Percentiles rank a stretch among this genome's conserved stretches.
These are phyloP conservation scores for Sesamia nonagrioides DNA, from an alignment of 1,140 invertebrate species.

Conservation along the genomic window DNA sequence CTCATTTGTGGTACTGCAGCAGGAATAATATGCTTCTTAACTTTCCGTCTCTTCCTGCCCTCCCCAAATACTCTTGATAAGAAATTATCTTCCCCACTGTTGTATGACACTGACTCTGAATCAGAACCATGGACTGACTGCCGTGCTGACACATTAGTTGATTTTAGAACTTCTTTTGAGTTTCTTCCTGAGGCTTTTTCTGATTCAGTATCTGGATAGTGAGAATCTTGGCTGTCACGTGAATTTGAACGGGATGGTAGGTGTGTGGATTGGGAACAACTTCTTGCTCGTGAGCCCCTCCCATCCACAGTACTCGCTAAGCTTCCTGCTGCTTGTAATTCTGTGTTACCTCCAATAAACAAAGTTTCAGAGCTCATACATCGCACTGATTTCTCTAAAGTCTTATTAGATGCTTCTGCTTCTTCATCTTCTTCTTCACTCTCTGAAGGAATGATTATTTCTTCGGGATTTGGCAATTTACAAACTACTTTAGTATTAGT, in stretches of 20 bases:
- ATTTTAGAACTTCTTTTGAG: slow-evolving; percentile 57
- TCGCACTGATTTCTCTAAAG: slow-evolving; percentile 56
- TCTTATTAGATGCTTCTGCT: slow-evolving; percentile 56
- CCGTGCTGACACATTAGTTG: slow-evolving; percentile 54
- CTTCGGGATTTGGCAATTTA: slow-evolving; percentile 79
- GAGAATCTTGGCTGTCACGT: slow-evolving; percentile 76
- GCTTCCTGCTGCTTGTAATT: slow-evolving; percentile 56
- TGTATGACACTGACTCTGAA: slow-evolving; percentile 78
- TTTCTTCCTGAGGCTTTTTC: slow-evolving; percentile 61
- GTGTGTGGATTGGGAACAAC: slow-evolving; percentile 70
- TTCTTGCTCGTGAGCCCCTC: slow-evolving; percentile 63
- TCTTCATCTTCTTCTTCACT: slow-evolving; percentile 68
- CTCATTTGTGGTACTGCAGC: slow-evolving; percentile 54
- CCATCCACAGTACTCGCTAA: slow-evolving; percentile 68
- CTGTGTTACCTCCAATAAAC: slow-evolving; percentile 63
- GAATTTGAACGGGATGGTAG: slow-evolving; percentile 73
- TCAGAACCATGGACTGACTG: slow-evolving; percentile 69
- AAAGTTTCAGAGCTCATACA: slow-evolving; percentile 77
- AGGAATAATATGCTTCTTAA: slow-evolving; percentile 60
- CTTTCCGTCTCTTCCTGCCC: slow-evolving; percentile 69
- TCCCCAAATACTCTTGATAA: slow-evolving; percentile 77
- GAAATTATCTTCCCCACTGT: slow-evolving; percentile 82
- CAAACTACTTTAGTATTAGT: slow-evolving; percentile 43
- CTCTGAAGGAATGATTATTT: slow-evolving; percentile 75
- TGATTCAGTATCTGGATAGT: slow-evolving; percentile 76